Conservation (phyloP, 2,113 vertebrate genomes). For the Manacus vitellinus region DNA sequence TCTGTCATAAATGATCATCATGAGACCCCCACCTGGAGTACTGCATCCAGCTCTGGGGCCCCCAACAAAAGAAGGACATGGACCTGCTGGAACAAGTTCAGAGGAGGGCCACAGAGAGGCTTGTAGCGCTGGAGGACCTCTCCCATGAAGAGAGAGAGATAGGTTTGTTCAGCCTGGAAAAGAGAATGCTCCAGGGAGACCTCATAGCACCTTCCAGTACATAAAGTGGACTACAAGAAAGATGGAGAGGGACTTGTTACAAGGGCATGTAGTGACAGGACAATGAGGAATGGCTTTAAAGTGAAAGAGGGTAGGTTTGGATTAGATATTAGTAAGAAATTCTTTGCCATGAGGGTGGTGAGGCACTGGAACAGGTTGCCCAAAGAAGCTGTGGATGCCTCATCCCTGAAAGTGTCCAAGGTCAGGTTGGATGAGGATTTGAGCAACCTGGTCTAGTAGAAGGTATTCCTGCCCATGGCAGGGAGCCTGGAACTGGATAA, state of each 20-base stretch:
- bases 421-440: neutral
- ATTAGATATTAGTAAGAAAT: neutral
- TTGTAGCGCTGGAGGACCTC: neutral
- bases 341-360: neutral
- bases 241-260: neutral
- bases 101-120: neutral
- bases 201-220: neutral
- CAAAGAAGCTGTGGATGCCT: neutral
- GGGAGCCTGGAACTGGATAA: neutral
- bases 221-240: neutral
- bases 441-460: neutral
- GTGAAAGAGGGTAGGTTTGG: neutral
- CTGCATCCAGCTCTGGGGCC: neutral
- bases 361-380: neutral
- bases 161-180: neutral
- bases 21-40: neutral
- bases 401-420: neutral
- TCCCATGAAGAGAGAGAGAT: neutral
- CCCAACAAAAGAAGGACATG: accelerated
- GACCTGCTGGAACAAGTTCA: neutral
- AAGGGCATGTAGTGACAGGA: neutral
- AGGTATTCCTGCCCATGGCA: neutral
- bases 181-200: neutral
- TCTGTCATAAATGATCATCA: neutral
- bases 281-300: neutral